A percentile compares a stretch with the other conserved stretches of the same genome.
These are phyloP conservation scores for Pitta sordida DNA, from an alignment of 2,113 vertebrate species.

Conservation along the genomic window DNA sequence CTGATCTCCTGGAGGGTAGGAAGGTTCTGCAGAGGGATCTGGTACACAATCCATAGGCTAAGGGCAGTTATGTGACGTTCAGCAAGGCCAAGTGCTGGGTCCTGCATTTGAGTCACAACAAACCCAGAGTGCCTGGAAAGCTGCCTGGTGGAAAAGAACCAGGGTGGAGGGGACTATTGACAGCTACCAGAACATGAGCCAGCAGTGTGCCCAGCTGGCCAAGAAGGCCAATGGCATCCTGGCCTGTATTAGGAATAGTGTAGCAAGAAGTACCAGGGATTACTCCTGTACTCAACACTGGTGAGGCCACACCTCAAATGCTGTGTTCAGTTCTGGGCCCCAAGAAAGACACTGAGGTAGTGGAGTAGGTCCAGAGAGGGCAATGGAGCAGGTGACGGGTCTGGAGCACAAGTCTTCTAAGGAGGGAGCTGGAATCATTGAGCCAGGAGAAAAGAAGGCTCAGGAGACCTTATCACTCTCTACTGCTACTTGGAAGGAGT, in stretches of 20 bases:
- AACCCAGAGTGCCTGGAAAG: not conserved
- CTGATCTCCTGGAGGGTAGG: not conserved
- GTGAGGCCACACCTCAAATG: not conserved
- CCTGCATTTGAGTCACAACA: not conserved
- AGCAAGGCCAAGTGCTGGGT: not conserved
- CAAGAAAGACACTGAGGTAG: not conserved
- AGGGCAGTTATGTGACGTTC: not conserved
- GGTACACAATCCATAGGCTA: not conserved
- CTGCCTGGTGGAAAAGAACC: not conserved
- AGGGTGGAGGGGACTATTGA: not conserved
- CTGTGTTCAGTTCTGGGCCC: not conserved
- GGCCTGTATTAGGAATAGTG: not conserved
- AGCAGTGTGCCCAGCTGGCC: not conserved
- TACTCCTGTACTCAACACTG: not conserved
- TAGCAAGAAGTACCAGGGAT: not conserved
- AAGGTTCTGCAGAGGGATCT: not conserved
- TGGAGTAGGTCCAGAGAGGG: not conserved
- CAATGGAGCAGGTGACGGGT: not conserved
- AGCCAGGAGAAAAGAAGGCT: not conserved
- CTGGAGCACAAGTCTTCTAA: not conserved
- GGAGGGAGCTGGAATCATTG: not conserved
- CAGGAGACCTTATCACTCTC: not conserved
- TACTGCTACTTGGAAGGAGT: not conserved
- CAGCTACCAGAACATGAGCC: not conserved
- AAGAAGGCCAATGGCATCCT: not conserved